Conservation (phyloP, 2,888 invertebrate genomes). For the Drosophila demipolita region DNA sequence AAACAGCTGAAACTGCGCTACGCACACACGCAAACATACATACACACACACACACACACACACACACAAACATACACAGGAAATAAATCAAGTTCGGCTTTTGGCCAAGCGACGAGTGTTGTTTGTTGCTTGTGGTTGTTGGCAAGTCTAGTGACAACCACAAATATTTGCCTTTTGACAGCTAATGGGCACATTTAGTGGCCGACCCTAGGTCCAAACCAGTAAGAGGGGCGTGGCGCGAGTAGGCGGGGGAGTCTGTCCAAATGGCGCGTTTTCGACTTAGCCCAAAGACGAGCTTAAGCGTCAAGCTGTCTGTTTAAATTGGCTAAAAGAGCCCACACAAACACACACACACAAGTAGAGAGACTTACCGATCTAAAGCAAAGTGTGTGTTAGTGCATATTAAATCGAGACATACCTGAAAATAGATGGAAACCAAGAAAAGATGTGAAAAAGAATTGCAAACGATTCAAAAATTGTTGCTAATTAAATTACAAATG, state of each 20-base stretch:
- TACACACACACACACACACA: not conserved
- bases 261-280: constrained; percentile 19
- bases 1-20: constrained; percentile 7
- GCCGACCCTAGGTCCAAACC: constrained; percentile 38
- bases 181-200: constrained; percentile 73
- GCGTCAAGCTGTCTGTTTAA: constrained; percentile 76
- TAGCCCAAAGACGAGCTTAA: constrained; percentile 21
- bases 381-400: constrained; percentile 36
- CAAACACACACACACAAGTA: not conserved
- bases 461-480: constrained; percentile 18
- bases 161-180: constrained; percentile 75
- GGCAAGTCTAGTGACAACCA: constrained; percentile 50
- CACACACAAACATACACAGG: constrained; percentile 50
- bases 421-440: constrained; percentile 38
- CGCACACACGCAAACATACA: constrained; percentile 7
- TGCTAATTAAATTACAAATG: constrained; percentile 71
- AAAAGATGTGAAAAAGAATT: constrained; percentile 9
- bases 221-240: not conserved
- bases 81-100: constrained; percentile 75
- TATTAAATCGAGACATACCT: constrained; percentile 63
- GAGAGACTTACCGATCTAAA: constrained; percentile 33
- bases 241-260: not conserved
- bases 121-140: constrained; percentile 22
- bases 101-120: constrained; percentile 46
- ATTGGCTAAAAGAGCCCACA: constrained; percentile 20